Conservation (phyloP, 2,888 invertebrate species). For the Criorhina ranunculi region DNA sequence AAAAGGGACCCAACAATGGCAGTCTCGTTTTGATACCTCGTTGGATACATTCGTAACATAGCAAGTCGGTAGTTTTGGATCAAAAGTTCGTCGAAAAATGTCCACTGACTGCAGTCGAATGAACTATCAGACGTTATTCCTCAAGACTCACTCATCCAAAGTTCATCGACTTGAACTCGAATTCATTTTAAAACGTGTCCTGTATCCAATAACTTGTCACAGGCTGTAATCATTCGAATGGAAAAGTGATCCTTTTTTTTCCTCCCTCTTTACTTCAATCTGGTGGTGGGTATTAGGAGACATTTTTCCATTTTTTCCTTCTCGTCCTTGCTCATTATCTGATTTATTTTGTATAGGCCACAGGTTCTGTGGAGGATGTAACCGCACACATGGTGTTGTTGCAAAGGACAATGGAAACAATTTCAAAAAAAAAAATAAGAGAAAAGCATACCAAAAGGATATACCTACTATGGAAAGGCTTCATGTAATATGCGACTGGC, state of each 20-base stretch:
- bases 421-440: constrained; percentile 11
- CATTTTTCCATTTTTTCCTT: constrained; percentile 7
- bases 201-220: not conserved
- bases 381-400: constrained; percentile 52
- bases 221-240: constrained; percentile 12
- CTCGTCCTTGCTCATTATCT: constrained; percentile 62
- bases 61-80: no score
- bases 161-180: no score
- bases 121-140: no score
- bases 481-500: constrained; percentile 31
- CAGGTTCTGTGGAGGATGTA: constrained; percentile 47
- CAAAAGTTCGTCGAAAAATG: no score
- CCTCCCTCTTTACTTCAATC: constrained; percentile 33
- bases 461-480: not conserved
- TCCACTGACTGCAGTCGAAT: no score
- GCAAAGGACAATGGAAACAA: constrained; percentile 23
- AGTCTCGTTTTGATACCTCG: no score
- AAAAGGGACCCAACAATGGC: no score
- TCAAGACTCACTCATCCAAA: no score
- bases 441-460: not conserved
- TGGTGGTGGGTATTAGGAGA: constrained; percentile 47
- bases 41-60: no score
- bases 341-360: constrained; percentile 59
- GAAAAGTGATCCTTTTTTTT: constrained; percentile 15
- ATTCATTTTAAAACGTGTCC: not conserved